A percentile compares a stretch with the other conserved stretches of the same genome.
phyloP scores from a whole-genome alignment of 2,888 invertebrate species.

The Sussaba pulchella region DNA sequence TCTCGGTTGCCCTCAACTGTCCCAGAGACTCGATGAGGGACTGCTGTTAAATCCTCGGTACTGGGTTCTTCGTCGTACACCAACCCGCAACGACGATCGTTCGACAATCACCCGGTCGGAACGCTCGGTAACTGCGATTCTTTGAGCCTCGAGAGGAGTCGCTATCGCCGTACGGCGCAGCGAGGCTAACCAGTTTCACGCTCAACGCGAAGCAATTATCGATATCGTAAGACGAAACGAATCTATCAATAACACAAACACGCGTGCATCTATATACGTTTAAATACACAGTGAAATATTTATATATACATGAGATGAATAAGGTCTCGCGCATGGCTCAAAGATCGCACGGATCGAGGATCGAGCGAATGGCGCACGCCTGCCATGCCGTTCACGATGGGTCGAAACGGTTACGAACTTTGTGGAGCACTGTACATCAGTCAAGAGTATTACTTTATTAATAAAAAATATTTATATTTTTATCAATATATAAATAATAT shows the following conservation, averaged over 20 bases:
- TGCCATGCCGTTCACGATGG: conserved; percentile 41
- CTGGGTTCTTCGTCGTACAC: conserved; percentile 13
- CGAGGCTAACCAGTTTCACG: conserved; percentile 60
- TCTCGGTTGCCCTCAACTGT: conserved; percentile 23
- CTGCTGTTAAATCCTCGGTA: conserved; percentile 32
- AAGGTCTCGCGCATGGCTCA: conserved; percentile 52
- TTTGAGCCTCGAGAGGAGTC: conserved; percentile 34
- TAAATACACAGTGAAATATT: background rate
- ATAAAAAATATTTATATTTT: too few relatives aligned
- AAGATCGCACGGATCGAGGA: conserved; percentile 62
- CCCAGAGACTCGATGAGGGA: conserved; percentile 38
- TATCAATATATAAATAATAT: too few relatives aligned
- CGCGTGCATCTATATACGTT: background rate
- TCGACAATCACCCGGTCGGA: conserved; percentile 22
- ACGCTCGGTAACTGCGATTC: conserved; percentile 22
- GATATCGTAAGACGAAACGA: conserved; percentile 52
- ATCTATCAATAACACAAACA: conserved; percentile 13
- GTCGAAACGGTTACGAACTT: conserved; percentile 34
- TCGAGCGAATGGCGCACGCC: conserved; percentile 48
- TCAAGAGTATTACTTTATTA: background rate
- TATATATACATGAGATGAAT: conserved; percentile 19
- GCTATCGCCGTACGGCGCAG: conserved; percentile 19
- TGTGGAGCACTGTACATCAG: background rate
- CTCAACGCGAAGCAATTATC: conserved; percentile 67
- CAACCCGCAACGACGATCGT: conserved; percentile 1